Conservation (phyloP, 2,888 invertebrate species). For the Steinernema carpocapsae region DNA sequence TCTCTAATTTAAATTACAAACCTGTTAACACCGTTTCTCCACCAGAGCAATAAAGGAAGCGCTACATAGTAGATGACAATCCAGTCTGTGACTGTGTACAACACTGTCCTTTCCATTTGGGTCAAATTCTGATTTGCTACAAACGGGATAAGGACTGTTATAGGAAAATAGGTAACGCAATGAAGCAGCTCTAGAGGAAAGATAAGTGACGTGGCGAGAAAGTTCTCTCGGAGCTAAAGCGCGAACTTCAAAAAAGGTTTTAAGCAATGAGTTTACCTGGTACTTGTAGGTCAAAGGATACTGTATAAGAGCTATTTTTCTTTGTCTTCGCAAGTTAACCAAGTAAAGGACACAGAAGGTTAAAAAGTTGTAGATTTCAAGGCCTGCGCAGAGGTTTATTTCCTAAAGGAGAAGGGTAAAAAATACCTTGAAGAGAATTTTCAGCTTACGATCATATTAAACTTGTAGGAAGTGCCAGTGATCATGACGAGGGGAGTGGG, state of each 20-base stretch:
- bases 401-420: background rate
- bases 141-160: background rate
- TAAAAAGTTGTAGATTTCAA: background rate
- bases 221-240: slow-evolving; percentile 13
- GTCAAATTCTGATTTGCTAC: background rate
- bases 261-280: background rate
- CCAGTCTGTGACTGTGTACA: slow-evolving; percentile 11
- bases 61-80: background rate
- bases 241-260: background rate
- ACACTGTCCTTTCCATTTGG: background rate
- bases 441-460: background rate
- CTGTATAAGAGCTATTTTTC: background rate
- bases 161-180: slow-evolving; percentile 11
- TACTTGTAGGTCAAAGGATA: slow-evolving; percentile 7
- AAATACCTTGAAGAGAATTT: background rate
- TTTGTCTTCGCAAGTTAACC: background rate
- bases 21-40: background rate
- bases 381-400: background rate
- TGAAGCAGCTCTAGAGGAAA: slow-evolving; percentile 13
- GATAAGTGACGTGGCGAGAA: slow-evolving; percentile 10
- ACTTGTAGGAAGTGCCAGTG: background rate
- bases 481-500: background rate
- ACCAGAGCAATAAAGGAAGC: slow-evolving; percentile 7
- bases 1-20: background rate
- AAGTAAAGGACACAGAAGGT: background rate